Percentiles rank a stretch among this genome's conserved stretches.
phyloP scores from a whole-genome alignment of 2,113 vertebrate genomes.

The Zosterops lateralis region DNA sequence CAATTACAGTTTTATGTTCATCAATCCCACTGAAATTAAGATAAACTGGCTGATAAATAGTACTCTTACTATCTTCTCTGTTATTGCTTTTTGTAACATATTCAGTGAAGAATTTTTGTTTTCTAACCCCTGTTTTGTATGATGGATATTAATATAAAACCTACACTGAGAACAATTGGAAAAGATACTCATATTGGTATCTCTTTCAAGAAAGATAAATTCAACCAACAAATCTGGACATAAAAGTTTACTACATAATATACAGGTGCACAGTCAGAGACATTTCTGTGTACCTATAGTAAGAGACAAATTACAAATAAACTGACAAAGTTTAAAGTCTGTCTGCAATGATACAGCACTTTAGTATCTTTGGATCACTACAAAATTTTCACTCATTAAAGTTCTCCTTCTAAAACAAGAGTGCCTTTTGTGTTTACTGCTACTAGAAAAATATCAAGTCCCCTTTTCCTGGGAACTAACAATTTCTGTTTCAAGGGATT shows the following conservation, averaged over 20 bases:
- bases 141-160: not conserved
- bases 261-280: not conserved
- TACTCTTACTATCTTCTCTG: not conserved
- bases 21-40: not conserved
- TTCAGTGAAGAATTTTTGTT: not conserved
- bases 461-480: not conserved
- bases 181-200: not conserved
- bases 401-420: not conserved
- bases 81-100: not conserved
- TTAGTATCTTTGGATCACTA: not conserved
- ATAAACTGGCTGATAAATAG: not conserved
- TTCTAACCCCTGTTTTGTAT: not conserved
- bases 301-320: not conserved
- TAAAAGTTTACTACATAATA: not conserved
- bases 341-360: not conserved
- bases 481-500: not conserved
- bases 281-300: not conserved
- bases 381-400: not conserved
- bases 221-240: not conserved
- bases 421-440: not conserved
- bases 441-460: not conserved
- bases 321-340: not conserved
- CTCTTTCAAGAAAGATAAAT: not conserved
- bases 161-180: not conserved
- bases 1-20: not conserved